Evolutionary conservation across 2,888 invertebrate genomes (phyloP), one percentile per base, ranked within the genome.

Genomic region (Ferrisia virgata): DNA sequence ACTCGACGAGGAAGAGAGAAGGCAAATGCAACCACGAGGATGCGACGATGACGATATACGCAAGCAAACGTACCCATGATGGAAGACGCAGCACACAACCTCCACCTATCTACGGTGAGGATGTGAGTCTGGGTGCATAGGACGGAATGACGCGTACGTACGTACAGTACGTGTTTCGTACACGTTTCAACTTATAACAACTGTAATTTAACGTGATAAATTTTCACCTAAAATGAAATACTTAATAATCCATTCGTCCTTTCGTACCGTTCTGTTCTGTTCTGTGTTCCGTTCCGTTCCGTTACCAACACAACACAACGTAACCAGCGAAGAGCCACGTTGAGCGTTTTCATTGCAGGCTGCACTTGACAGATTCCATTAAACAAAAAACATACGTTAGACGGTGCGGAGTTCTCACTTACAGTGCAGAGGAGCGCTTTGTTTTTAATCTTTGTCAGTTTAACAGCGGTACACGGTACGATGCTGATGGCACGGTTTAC

Each of bases 221-320:
- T 64, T 64, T 64, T 64, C 58, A 64, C 58, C 58, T 64, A 64
- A 64, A 64, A 64, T 64, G 58, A 64, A 64, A 64, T 64, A 64
- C 58, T 64, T 64, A 64, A 64, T 64, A 64, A 64, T 47, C 25
- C 58, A 64, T 64, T 64, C 58, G 58, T 64, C 58, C 58, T 64
- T 64, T 64, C 13, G 58, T 28, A 47, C 47, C 47, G 47, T 47
- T 47, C n/a, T n/a, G n/a, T n/a, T n/a, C n/a, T n/a, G n/a, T n/a
- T n/a, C n/a, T n/a, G n/a, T n/a, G n/a, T n/a, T n/a, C n/a, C n/a
- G n/a, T n/a, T n/a, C n/a, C n/a, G n/a, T n/a, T n/a, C n/a, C n/a
- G n/a, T n/a, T n/a, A n/a, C n/a, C n/a, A 64, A 13, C 58, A 25
- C 53, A 53, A 5, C 53, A 18, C 13, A 11, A 25, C 8, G 58